Evolutionary conservation across 92 coral and sea anemone genomes (phyloP), one percentile per base, ranked within the genome.

Genomic region (Isaurus tuberculatus): DNA sequence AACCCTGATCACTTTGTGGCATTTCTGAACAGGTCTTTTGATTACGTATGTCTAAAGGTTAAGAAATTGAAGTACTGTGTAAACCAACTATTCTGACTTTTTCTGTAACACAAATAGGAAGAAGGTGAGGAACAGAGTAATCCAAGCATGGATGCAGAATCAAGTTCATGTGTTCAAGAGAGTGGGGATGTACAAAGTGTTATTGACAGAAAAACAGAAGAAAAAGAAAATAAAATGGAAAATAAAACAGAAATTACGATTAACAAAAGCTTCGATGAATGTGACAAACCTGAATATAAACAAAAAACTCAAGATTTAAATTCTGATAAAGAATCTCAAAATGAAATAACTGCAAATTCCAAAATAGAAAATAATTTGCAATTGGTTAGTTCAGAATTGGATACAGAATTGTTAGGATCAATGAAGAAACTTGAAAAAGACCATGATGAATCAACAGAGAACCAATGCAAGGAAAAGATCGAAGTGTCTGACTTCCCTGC

Each of bases 401-500:
- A 70, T 20, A 36, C 22, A 25, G 84, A 77, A 14, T 4, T 60
- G 51, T 57, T 58, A 15, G 82, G 31, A 58, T 55, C 82, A 11
- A 9, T 60, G 22, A 83, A 70, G 65, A 63, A 70, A 15, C 51
- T 36, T 15, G 80, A 75, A 57, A 79, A 75, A 2, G 80, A 88
- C 28, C 20, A 27, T 19, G 19, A 2, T 29, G 88, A 83, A 26
- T 19, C 27, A 15, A 81, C 60, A 30, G 79, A 31, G 19, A 53
- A 63, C 22, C 61, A 72, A 0, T n/a, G 30, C 25, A 40, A 86
- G 26, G 74, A 13, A 51, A 42, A 71, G 51, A 14, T 57, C 1
- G 82, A 77, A 8, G 32, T 67, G 6, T 46, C 20, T 3, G 11
- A 3, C 25, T 32, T 58, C 25, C 70, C 29, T 3, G 23, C 33